Conservation (phyloP, 53 echinoderm and acorn worm genomes). For the Zoroaster sp. region DNA sequence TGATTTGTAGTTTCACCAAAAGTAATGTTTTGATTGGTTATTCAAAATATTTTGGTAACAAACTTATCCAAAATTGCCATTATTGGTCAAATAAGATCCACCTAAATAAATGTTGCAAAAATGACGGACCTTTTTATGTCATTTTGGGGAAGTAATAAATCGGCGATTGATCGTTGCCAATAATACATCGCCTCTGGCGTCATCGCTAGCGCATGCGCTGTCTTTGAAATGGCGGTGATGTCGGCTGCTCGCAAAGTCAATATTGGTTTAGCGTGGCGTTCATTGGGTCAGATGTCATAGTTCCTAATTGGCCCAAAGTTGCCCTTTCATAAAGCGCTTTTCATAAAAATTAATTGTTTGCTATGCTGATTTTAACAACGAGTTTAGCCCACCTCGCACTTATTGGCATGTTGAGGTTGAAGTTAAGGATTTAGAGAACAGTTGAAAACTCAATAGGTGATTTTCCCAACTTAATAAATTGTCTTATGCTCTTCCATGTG, state of each 20-base stretch:
- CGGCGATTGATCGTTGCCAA: conserved; percentile 10
- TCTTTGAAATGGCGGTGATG: conserved; percentile 35
- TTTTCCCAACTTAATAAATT: no score
- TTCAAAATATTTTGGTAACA: not conserved
- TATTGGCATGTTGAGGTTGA: no score
- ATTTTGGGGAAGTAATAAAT: not conserved
- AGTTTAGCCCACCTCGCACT: not conserved
- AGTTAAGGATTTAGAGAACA: no score
- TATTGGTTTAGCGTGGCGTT: not conserved
- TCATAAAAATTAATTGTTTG: not conserved
- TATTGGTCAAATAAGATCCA: not conserved
- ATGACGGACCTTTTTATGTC: not conserved
- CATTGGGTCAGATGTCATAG: conserved; percentile 16
- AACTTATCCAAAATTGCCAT: not conserved
- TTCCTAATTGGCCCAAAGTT: not conserved
- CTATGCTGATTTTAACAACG: not conserved
- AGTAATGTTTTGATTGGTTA: not conserved
- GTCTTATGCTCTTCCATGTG: no score
- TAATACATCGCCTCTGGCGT: conserved; percentile 21
- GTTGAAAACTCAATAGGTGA: no score
- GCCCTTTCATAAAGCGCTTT: not conserved
- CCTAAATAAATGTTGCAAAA: not conserved
- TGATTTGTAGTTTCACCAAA: not conserved
- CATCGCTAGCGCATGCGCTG: conserved; percentile 31
- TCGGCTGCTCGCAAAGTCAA: conserved; percentile 59